phyloP scores from a whole-genome alignment of 2,888 invertebrate genomes.

The Brenthis hecate region DNA sequence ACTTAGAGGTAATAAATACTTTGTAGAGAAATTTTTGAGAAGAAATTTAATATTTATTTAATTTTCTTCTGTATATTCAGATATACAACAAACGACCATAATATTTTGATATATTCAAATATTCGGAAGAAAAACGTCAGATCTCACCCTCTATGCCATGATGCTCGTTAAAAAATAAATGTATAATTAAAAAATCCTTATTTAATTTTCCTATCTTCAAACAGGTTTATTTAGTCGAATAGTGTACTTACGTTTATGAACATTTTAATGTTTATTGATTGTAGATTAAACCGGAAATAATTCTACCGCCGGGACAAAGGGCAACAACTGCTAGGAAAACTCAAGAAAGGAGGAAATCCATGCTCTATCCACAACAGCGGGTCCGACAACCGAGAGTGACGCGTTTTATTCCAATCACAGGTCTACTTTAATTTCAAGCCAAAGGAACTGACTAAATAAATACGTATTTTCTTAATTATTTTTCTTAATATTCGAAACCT shows the following conservation, averaged over 20 bases:
- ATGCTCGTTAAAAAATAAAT: no score
- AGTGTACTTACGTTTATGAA: not conserved
- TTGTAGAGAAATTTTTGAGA: not conserved
- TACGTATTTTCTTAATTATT: no score
- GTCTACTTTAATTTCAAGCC: conserved; percentile 34
- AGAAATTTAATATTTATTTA: not conserved
- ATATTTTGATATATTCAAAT: no score
- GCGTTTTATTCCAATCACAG: conserved; percentile 62
- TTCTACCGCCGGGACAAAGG: conserved; percentile 38
- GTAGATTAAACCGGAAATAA: conserved; percentile 61
- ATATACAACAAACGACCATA: no score
- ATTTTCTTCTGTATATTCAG: no score
- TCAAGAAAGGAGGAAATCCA: conserved; percentile 52
- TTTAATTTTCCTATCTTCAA: no score
- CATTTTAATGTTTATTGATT: conserved; percentile 2
- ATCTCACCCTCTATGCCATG: no score
- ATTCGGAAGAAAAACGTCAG: no score
- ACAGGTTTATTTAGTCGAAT: no score
- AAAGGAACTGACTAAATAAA: no score
- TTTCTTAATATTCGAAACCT: no score
- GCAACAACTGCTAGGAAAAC: conserved; percentile 46
- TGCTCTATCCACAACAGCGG: conserved; percentile 53
- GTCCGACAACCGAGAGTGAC: conserved; percentile 53
- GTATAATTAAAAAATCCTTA: no score
- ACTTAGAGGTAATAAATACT: conserved; percentile 68